Evolutionary conservation across 1,140 invertebrate genomes (phyloP), one percentile per base, ranked within the genome.

Genomic region (Diachasmimorpha longicaudata): DNA sequence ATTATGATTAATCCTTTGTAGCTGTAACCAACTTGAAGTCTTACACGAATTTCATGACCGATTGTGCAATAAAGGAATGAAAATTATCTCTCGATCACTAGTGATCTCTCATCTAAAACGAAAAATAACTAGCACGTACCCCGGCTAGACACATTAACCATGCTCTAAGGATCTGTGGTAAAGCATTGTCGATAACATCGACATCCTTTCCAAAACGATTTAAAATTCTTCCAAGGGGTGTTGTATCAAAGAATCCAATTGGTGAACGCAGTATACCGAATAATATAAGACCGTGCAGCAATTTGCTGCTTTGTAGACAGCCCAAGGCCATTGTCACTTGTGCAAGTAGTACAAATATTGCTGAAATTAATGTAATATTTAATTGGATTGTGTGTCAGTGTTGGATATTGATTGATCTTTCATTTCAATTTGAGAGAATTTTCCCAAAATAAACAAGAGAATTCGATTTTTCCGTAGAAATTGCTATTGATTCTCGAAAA

Each of bases 181-280:
- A 85, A 72, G 87, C 85, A 83, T 88, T 88, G 84, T 90, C 87
- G 80, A 90, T 79, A 81, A 90, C 77, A 73, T 90, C 89, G 82
- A 90, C 82, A 80, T 92, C 91, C 81, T 90, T 90, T 9, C 88
- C 89, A 82, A 92, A 91, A 79, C 92, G 87, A 86, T 92, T 93
- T 80, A 92, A 84, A 78, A 93, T 90, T 81, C 91, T 86, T 66
- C 91, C 91, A 13, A 89, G 86, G 4, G 91, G 92, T 74, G 91
- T 92, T 0, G 89, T 91, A 81, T 93, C 91, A 86, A 92, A 93
- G 84, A 92, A 93, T 81, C 87, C 85, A 87, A 91, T 87, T 25
- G 91, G 90, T 52, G 89, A 36, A 58, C 36, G 67, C 55, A 75
- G 67, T 42, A 75, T 25, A 44, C 79, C 75, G 78, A 81, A 84